A percentile compares a stretch with the other conserved stretches of the same genome.
Conservation (phyloP, 2,888 invertebrate genomes). For the Globia sparganii region DNA sequence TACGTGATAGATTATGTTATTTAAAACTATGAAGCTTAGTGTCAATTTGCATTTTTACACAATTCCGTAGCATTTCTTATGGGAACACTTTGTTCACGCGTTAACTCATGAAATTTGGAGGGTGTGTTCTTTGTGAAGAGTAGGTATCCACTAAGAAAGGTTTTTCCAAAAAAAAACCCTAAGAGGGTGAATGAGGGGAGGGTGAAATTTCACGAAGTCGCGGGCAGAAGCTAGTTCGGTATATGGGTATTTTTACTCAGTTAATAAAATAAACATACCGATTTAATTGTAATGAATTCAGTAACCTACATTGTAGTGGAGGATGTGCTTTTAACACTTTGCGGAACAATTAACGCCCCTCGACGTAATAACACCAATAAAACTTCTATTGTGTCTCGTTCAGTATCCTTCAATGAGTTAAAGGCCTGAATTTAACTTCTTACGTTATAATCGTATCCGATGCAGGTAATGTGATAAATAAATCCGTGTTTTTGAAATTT, state of each 20-base stretch:
- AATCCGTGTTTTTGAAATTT: not conserved
- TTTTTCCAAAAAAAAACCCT: too few species aligned
- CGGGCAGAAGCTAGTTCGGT: too few species aligned
- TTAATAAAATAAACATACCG: conserved; percentile 7
- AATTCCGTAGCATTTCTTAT: not conserved
- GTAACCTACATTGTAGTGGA: too few species aligned
- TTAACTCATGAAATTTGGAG: too few species aligned
- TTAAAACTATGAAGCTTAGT: not conserved
- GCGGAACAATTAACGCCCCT: too few species aligned
- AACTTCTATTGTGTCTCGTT: too few species aligned
- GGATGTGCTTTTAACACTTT: not conserved
- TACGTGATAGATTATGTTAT: not conserved
- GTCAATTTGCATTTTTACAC: not conserved
- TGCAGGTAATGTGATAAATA: not conserved
- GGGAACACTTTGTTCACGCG: not conserved
- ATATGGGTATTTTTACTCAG: not conserved
- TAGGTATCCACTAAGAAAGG: too few species aligned
- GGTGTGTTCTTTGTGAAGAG: too few species aligned
- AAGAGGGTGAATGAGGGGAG: too few species aligned
- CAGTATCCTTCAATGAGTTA: too few species aligned
- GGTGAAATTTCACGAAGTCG: too few species aligned
- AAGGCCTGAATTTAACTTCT: not conserved
- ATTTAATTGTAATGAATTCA: conserved; percentile 1
- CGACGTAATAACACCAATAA: too few species aligned
- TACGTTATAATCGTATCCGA: not conserved